Conservation (phyloP, 2,113 vertebrate species). For the Aptenodytes forsteri region DNA sequence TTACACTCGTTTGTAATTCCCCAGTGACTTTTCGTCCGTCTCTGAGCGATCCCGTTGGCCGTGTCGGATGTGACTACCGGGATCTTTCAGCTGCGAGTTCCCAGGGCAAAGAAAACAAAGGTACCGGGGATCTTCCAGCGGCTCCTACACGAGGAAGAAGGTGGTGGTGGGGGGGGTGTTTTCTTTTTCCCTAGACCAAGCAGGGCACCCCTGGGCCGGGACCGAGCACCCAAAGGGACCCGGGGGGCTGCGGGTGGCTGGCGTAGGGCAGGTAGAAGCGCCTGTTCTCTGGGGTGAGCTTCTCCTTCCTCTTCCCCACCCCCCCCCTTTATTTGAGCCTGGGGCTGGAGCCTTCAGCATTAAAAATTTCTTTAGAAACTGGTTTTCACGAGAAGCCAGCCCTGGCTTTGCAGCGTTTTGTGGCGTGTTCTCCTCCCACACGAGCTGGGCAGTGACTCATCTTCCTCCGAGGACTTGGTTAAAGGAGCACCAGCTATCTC, state of each 20-base stretch:
- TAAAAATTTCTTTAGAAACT: background rate
- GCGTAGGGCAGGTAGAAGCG: background rate
- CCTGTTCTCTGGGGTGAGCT: background rate
- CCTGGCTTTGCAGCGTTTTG: background rate
- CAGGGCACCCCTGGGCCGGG: background rate
- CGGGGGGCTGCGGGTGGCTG: fast-evolving
- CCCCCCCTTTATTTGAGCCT: background rate
- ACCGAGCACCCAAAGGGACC: background rate
- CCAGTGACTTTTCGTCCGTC: fast-evolving
- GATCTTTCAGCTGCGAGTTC: background rate
- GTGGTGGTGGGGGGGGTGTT: too few species aligned
- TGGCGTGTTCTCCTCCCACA: background rate
- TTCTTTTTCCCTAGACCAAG: too few species aligned
- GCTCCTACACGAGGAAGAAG: fast-evolving
- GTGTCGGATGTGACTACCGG: background rate
- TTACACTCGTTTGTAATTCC: fast-evolving
- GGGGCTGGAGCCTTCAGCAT: background rate
- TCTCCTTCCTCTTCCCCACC: background rate
- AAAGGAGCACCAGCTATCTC: background rate
- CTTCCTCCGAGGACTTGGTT: background rate
- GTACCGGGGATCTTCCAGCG: background rate
- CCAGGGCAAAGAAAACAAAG: background rate
- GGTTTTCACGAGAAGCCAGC: background rate
- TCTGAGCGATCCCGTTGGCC: background rate
- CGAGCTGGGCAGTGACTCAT: conserved; percentile 28